These are phyloP conservation scores for Tribolium castaneum DNA, from an alignment of 1,140 invertebrate genomes.

Conservation along the genomic window DNA sequence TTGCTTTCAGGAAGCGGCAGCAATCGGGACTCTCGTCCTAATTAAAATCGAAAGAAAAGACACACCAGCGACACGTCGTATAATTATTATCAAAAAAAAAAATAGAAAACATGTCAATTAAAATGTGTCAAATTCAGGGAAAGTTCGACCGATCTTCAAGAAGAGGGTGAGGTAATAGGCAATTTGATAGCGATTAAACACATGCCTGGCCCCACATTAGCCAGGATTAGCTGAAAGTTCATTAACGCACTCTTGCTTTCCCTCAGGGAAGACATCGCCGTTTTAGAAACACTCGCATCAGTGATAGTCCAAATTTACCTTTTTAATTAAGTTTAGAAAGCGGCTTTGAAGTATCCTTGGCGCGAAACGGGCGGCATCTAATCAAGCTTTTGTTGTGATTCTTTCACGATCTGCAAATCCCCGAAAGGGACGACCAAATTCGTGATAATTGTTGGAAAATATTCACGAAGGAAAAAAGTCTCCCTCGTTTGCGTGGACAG, in stretches of 20 bases:
- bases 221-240: slow-evolving; percentile 13
- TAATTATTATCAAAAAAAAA: background rate
- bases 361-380: slow-evolving; percentile 4
- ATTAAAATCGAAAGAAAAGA: slow-evolving; percentile 8
- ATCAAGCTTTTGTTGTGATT: slow-evolving; percentile 32
- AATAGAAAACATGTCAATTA: background rate
- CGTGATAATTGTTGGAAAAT: background rate
- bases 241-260: slow-evolving; percentile 12
- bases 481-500: background rate
- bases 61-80: background rate
- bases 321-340: slow-evolving; percentile 16
- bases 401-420: slow-evolving; percentile 10
- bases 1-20: slow-evolving; percentile 21
- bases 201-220: slow-evolving; percentile 27
- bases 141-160: background rate
- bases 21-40: slow-evolving; percentile 6
- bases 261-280: no score
- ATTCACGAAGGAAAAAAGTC: background rate
- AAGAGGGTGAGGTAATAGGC: background rate
- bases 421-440: background rate
- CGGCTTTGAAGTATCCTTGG: slow-evolving; percentile 10
- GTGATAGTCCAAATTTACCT: background rate
- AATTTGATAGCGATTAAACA: slow-evolving; percentile 22
- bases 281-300: background rate
- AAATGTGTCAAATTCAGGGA: background rate